Evolutionary conservation across 2,797 vertebrate genomes (phyloP), one percentile per base, ranked within the genome.

Genomic region (Microctenopoma lineatum): DNA sequence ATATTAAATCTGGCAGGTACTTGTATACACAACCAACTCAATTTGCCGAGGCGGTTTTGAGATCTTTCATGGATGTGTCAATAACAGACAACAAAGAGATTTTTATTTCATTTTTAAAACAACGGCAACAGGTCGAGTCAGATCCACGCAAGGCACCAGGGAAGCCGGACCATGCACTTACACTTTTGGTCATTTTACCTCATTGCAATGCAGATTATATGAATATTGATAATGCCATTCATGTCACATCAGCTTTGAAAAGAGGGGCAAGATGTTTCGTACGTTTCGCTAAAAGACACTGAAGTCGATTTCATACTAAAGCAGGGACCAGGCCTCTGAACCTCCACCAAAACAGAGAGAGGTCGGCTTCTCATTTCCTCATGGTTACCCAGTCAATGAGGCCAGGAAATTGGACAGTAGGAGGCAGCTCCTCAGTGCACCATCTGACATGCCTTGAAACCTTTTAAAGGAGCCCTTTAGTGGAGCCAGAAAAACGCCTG

Each of bases 1-100:
- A 92, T 94, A 96, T 95, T 95, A 94, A 94, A 96, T 92, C 90
- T 86, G 92, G 95, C 93, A 94, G 94, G 93, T 91, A 87, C 93
- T 96, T 92, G 93, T 92, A 94, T 92, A 92, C 93, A 93, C 93
- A 93, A 90, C 92, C 92, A 90, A 92, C 91, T 94, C 94, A 95
- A 96, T 96, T 95, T 95, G 93, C 87, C 18, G 66, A 66, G 70
- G 80, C 84, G 89, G 68, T 89, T 94, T 91, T 95, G 94, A 95
- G 91, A 94, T 92, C 88, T 93, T 92, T 95, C 87, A 81, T 68
- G 88, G 91, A 87, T 85, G 84, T 86, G 92, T 92, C 90, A 66
- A 75, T 67, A 70, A 92, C 84, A 86, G 86, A 87, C 90, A 94
- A 92, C 84, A 87, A 90, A 91, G 90, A 93, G 90, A 93, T 79